These are phyloP conservation scores for Euwallacea similis DNA, from an alignment of 1,140 invertebrate species.

Conservation along the genomic window DNA sequence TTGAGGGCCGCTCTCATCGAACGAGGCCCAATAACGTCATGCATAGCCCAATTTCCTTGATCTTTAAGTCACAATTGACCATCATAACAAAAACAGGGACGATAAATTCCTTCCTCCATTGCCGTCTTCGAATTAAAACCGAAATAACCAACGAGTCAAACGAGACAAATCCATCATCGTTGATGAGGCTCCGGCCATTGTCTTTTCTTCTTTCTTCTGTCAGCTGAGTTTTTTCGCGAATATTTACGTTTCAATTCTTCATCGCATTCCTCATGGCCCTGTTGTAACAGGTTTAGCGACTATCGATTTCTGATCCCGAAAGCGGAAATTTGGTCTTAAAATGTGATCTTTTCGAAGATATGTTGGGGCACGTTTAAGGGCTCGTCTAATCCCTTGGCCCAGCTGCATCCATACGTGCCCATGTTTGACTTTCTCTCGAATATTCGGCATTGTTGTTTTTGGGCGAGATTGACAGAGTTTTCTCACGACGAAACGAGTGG, in stretches of 20 bases:
- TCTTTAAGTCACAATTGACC: too few species aligned
- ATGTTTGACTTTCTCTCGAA: neutral
- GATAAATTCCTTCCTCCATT: too few species aligned
- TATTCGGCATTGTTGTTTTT: too few species aligned
- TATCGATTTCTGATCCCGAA: conserved; percentile 5
- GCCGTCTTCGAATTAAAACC: conserved; percentile 8
- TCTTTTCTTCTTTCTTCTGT: conserved; percentile 27
- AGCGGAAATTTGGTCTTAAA: conserved; percentile 12
- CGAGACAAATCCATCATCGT: conserved; percentile 30
- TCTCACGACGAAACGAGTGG: neutral
- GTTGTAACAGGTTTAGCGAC: conserved; percentile 4
- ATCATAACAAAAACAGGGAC: too few species aligned
- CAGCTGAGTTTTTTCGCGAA: conserved; percentile 21
- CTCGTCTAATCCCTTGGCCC: neutral
- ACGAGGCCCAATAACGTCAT: too few species aligned
- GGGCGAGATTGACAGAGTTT: too few species aligned
- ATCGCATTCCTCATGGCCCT: conserved; percentile 8
- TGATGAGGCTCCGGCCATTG: conserved; percentile 23
- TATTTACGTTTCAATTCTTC: conserved; percentile 26
- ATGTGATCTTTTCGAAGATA: neutral
- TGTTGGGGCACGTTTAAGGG: conserved; percentile 3
- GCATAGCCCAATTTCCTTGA: too few species aligned
- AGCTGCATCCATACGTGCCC: conserved; percentile 1
- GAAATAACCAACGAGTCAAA: conserved; percentile 22
- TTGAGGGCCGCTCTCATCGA: too few species aligned